A percentile compares a stretch with the other conserved stretches of the same genome.
Evolutionary conservation across 2,888 invertebrate species (phyloP).

Genomic region (Chalcosyrphus nemorum): DNA sequence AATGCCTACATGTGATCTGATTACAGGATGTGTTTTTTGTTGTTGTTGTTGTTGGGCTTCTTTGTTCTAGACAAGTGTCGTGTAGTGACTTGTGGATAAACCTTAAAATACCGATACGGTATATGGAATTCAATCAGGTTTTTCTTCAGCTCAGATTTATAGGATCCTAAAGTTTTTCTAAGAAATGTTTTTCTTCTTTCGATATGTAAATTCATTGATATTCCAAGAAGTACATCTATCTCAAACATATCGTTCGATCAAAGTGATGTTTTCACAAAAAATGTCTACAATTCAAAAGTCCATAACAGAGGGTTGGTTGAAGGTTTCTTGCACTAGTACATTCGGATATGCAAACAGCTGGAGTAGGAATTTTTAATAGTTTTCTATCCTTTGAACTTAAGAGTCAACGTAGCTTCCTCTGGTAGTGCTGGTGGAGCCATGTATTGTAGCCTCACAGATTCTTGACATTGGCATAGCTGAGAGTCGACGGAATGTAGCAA

Average conservation of each 20-base stretch:
- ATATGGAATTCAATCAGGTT: not conserved
- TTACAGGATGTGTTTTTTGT: slow-evolving; percentile 19
- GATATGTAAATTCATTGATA: not conserved
- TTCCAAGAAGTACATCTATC: not conserved
- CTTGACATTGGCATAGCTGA: too few relatives aligned
- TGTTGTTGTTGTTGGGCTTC: too few relatives aligned
- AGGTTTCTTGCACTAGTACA: too few relatives aligned
- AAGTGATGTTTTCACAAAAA: not conserved
- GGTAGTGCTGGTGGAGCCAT: too few relatives aligned
- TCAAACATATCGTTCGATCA: not conserved
- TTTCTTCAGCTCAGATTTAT: not conserved
- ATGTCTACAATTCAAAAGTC: too few relatives aligned
- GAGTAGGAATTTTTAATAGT: too few relatives aligned
- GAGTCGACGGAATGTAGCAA: too few relatives aligned
- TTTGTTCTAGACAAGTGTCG: not conserved
- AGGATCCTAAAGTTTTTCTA: not conserved
- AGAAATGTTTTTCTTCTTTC: not conserved
- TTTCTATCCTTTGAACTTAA: too few relatives aligned
- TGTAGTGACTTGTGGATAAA: not conserved
- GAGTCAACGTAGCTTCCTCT: too few relatives aligned
- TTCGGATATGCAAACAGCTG: too few relatives aligned
- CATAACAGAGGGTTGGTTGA: too few relatives aligned
- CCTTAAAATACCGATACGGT: not conserved
- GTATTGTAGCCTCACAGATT: too few relatives aligned
- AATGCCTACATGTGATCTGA: slow-evolving; percentile 28